Conservation (phyloP, 2,113 vertebrate genomes). For the Rhinichthys klamathensis region DNA sequence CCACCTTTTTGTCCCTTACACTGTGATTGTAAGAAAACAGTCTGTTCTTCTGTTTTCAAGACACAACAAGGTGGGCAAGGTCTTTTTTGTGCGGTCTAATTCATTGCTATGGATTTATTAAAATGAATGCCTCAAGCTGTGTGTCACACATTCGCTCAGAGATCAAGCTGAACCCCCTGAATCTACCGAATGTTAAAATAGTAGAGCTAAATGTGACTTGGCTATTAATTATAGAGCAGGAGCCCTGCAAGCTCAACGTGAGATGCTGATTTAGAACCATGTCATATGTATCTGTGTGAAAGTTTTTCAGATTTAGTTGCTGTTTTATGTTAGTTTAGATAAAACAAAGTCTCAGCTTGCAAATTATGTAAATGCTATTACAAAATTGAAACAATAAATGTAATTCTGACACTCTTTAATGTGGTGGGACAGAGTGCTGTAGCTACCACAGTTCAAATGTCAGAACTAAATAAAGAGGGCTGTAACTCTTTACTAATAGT, state of each 20-base stretch:
- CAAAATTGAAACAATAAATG: neutral
- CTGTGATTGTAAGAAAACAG: slow-evolving; percentile 1
- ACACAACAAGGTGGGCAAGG: neutral
- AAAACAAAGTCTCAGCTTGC: neutral
- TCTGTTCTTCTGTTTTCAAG: neutral
- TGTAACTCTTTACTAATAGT: neutral
- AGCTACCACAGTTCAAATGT: neutral
- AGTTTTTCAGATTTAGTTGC: neutral
- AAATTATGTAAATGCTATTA: neutral
- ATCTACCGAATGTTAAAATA: slow-evolving; percentile 5
- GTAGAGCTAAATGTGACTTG: slow-evolving; percentile 16
- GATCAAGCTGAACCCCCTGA: slow-evolving; percentile 13
- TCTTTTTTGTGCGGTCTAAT: neutral
- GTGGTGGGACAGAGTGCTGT: neutral
- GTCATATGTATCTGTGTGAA: neutral
- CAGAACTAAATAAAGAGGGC: neutral
- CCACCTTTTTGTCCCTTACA: neutral
- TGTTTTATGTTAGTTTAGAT: neutral
- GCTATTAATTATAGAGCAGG: neutral
- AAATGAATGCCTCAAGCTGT: slow-evolving; percentile 13
- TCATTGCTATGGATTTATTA: neutral
- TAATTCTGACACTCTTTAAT: neutral
- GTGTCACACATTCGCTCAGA: neutral
- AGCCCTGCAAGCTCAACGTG: no score
- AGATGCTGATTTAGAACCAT: neutral